These are phyloP conservation scores for Connochaetes taurinus DNA, from an alignment of 2,113 vertebrate genomes.

Conservation along the genomic window DNA sequence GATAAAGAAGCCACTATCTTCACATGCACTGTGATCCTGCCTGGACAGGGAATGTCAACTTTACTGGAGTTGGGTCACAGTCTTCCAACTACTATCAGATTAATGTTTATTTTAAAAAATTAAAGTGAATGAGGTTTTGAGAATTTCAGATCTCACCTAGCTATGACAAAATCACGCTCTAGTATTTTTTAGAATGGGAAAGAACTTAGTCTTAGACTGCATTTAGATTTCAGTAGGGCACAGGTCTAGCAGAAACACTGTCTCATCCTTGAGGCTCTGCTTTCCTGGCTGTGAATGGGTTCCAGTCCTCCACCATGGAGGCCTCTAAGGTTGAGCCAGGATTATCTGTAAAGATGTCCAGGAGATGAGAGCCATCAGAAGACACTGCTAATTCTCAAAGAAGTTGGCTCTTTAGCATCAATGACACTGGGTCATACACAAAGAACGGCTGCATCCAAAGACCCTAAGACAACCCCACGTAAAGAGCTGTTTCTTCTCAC, in stretches of 20 bases:
- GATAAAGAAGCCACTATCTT: neutral
- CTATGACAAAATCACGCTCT: neutral
- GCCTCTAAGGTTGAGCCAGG: neutral
- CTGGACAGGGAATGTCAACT: neutral
- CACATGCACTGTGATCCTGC: neutral
- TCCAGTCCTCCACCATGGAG: neutral
- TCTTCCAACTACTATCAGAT: neutral
- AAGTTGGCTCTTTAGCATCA: neutral
- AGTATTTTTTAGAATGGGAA: neutral
- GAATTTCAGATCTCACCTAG: neutral
- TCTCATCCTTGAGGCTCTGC: neutral
- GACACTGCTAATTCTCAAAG: neutral
- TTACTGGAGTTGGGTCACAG: neutral
- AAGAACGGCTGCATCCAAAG: neutral
- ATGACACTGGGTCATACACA: neutral
- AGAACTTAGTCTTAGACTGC: neutral
- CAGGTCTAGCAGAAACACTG: neutral
- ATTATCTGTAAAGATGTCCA: neutral
- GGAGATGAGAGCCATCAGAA: neutral
- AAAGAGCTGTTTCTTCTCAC: neutral
- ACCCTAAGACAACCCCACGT: neutral
- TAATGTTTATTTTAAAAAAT: neutral
- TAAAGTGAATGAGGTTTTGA: neutral
- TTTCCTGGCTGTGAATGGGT: neutral
- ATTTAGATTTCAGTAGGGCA: neutral